Conservation (phyloP, 2,888 invertebrate genomes). For the Lepeophtheirus nordmannii region DNA sequence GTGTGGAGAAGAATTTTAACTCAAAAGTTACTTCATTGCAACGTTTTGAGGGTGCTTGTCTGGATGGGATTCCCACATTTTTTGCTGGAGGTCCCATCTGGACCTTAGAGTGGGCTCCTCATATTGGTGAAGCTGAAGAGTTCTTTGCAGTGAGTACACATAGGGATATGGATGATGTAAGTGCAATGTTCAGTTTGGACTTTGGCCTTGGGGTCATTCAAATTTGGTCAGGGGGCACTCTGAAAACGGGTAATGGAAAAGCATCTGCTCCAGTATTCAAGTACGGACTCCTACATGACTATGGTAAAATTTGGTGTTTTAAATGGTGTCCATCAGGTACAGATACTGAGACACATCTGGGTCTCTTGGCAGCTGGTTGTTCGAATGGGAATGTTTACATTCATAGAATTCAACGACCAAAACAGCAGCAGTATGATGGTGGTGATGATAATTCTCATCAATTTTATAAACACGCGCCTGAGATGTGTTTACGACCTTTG, state of each 20-base stretch:
- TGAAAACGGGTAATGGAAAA: not conserved
- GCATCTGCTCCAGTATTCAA: not conserved
- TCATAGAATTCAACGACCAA: not conserved
- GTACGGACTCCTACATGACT: conserved; percentile 5
- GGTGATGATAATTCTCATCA: too few relatives aligned
- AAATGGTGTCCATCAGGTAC: conserved; percentile 18
- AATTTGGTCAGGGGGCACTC: conserved; percentile 2
- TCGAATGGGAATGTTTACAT: not conserved
- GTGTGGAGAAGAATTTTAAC: not conserved
- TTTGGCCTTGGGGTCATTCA: conserved; percentile 4
- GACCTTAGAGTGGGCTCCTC: conserved; percentile 13
- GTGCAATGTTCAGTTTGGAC: not conserved
- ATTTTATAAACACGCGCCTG: not conserved
- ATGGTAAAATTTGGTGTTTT: conserved; percentile 17
- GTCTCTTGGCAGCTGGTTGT: conserved; percentile 4
- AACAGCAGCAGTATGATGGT: not conserved
- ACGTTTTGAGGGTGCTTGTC: not conserved
- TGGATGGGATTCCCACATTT: not conserved
- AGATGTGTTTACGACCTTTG: not conserved
- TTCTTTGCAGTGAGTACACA: not conserved
- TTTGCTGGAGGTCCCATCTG: conserved; percentile 20
- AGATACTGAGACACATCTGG: not conserved
- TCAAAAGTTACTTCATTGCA: not conserved
- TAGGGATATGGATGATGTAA: not conserved
- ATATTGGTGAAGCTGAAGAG: not conserved